These are phyloP conservation scores for Oscheius sp. DNA, from an alignment of 2,888 invertebrate species.

Conservation along the genomic window DNA sequence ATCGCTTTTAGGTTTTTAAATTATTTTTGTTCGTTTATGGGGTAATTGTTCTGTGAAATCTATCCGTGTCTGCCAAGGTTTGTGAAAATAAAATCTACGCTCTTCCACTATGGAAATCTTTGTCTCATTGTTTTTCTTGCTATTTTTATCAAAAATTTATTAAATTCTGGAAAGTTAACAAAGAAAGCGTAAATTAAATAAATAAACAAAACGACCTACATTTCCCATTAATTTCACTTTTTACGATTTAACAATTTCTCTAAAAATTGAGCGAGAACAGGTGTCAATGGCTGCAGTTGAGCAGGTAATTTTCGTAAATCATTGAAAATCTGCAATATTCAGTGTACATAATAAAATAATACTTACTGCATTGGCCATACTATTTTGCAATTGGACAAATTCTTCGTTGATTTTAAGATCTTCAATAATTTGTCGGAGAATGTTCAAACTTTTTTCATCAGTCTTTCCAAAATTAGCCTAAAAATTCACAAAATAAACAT, in stretches of 20 bases:
- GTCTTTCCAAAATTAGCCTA: conserved; percentile 48
- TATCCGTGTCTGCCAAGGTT: conserved; percentile 13
- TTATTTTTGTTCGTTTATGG: conserved; percentile 18
- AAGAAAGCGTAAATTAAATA: neutral
- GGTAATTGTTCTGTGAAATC: conserved; percentile 18
- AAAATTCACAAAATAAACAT: conserved; percentile 22
- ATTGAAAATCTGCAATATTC: conserved; percentile 13
- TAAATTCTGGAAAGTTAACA: too few species aligned
- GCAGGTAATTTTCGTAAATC: conserved; percentile 10
- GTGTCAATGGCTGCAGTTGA: neutral
- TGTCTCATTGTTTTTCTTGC: neutral
- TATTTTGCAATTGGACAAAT: conserved; percentile 9
- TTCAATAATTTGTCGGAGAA: conserved; percentile 44
- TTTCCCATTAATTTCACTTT: neutral
- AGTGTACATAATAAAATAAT: neutral
- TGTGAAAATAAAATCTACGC: conserved; percentile 16
- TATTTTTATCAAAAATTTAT: neutral
- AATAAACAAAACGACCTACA: neutral
- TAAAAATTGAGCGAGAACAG: conserved; percentile 9
- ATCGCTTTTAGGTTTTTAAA: conserved; percentile 11
- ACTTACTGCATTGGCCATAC: conserved; percentile 6
- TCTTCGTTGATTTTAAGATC: conserved; percentile 41
- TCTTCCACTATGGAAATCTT: too few species aligned
- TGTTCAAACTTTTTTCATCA: conserved; percentile 47
- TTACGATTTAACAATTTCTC: neutral